Percentiles rank a stretch among this genome's conserved stretches.
Conservation (phyloP, 2,113 vertebrate species). For the Cryptotis parvus region DNA sequence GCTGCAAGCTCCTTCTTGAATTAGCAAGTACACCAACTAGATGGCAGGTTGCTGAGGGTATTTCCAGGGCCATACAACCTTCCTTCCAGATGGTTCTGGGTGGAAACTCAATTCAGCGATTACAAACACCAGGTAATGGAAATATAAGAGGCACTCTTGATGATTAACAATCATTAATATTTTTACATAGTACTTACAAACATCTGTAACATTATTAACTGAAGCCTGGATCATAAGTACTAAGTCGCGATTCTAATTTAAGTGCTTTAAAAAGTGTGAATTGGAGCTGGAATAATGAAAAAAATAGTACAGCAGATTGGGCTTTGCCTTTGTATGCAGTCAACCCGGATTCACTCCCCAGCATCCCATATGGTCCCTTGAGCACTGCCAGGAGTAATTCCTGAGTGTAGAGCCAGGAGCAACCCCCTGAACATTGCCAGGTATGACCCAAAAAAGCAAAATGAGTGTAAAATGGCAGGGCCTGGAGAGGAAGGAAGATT, state of each 20-base stretch:
- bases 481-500: not conserved
- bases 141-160: not conserved
- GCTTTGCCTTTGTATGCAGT: no score
- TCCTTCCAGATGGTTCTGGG: not conserved
- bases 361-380: no score
- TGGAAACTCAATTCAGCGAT: not conserved
- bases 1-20: not conserved
- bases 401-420: no score
- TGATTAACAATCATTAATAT: no score
- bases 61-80: not conserved
- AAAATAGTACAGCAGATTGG: not conserved
- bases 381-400: no score
- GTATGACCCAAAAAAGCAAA: no score
- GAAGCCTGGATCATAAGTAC: not conserved
- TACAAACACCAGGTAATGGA: constrained; percentile 7
- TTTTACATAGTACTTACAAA: no score
- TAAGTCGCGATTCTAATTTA: constrained; percentile 31
- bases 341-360: no score
- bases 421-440: no score
- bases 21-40: constrained; percentile 9
- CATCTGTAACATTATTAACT: no score
- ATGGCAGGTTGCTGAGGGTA: not conserved
- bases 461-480: no score
- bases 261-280: not conserved
- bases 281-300: no score